Evolutionary conservation across 1,140 invertebrate genomes (phyloP).

Genomic region (Choristoneura fumiferana): DNA sequence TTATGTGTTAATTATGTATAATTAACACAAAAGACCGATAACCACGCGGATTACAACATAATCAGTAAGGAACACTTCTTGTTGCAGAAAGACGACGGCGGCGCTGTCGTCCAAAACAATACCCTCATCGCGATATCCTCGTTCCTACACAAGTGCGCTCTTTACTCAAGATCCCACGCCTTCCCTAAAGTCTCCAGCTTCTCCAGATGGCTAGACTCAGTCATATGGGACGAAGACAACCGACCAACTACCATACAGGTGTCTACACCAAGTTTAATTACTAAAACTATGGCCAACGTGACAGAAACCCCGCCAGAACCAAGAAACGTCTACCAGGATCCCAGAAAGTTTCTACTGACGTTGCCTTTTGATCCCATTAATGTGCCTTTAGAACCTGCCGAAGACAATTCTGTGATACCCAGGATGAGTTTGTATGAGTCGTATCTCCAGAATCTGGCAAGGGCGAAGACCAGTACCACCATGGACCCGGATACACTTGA

Average conservation of each 20-base stretch:
- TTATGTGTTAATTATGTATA: too few species aligned
- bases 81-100: constrained; percentile 66
- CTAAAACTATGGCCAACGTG: constrained; percentile 21
- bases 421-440: constrained; percentile 67
- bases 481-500: constrained; percentile 30
- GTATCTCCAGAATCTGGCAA: constrained; percentile 55
- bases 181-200: constrained; percentile 64
- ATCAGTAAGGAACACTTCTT: not conserved
- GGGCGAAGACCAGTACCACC: constrained; percentile 48
- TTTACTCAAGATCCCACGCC: constrained; percentile 62
- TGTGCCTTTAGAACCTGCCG: constrained; percentile 62
- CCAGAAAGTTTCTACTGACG: constrained; percentile 53
- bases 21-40: too few species aligned
- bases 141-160: constrained; percentile 56
- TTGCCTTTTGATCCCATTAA: constrained; percentile 61
- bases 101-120: constrained; percentile 66
- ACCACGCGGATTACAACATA: too few species aligned
- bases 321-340: constrained; percentile 35
- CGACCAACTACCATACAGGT: constrained; percentile 39
- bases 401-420: constrained; percentile 62
- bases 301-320: constrained; percentile 28
- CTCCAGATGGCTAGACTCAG: constrained; percentile 55
- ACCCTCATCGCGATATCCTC: constrained; percentile 55
- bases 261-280: constrained; percentile 2
- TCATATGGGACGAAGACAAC: constrained; percentile 65